Base-by-base conservation (phyloP, 2,888 invertebrate species). In the Opisthograptis luteolata region DNA sequence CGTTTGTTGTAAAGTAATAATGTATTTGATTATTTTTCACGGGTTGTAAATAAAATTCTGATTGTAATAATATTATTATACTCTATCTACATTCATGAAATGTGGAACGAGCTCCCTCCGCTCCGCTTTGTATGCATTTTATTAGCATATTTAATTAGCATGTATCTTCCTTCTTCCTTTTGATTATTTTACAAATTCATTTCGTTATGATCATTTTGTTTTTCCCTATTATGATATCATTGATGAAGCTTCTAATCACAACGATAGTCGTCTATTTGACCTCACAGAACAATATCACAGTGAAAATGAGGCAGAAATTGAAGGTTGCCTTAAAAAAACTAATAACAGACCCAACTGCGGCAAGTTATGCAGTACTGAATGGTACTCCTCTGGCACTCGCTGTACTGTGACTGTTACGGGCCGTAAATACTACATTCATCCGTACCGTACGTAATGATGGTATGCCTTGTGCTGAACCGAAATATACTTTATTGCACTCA, bases 351-450 rank as follows among this genome's bases (percentile, higher is more conserved):
- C 42, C 44, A 24, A 68, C 53, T 73, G 76, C 65, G 70, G 76
- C 77, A 74, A 73, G 74, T 76, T 79, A 75, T 76, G 78, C 69
- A 72, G 60, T 63, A 64, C 65, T 64, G 66, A 68, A 68, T 72
- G 72, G 53, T 54, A 49, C 68, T 70, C 68, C 60, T 64, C 69
- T 66, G 66, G 68, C 68, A 76, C 62, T 71, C 83, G 70, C 67
- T 69, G 72, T 76, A 75, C 79, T 80, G 79, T 79, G 79, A 79
- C 79, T 80, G 80, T 81, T 78, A 79, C 85, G 77, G 70, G 65
- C 73, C 68, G 75, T 80, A 76, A 80, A 78, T 73, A 71, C 68
- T 68, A 76, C 75, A 79, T 58, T 58, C 55, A 61, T 79, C 78
- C 76, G 79, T 71, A 70, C 78, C 76, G 79, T 71, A 70, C 69